These are phyloP conservation scores for Monopterus albus DNA, from an alignment of 2,113 vertebrate species.

Conservation along the genomic window DNA sequence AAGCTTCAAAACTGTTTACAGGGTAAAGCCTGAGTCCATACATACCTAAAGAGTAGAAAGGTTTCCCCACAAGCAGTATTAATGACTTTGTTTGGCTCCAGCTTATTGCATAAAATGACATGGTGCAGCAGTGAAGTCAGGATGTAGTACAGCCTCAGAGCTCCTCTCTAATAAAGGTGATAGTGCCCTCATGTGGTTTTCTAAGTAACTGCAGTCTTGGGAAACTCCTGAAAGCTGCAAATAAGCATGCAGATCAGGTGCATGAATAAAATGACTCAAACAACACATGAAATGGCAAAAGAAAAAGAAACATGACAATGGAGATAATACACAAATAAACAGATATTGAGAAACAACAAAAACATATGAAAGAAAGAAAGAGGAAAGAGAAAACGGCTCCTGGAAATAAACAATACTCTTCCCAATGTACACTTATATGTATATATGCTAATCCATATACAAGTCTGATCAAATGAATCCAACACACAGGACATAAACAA, in stretches of 20 bases:
- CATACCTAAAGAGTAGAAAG: background rate
- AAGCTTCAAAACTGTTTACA: slow-evolving; percentile 16
- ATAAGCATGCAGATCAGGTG: too few relatives aligned
- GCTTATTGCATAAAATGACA: background rate
- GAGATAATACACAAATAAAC: too few relatives aligned
- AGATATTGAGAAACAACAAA: too few relatives aligned
- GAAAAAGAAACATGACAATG: too few relatives aligned
- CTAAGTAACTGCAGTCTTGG: slow-evolving; percentile 19
- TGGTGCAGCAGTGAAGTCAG: background rate
- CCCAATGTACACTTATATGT: slow-evolving; percentile 1
- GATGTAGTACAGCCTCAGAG: background rate
- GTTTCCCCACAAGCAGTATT: background rate
- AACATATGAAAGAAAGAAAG: too few relatives aligned
- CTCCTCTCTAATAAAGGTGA: slow-evolving; percentile 1
- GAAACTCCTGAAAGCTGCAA: too few relatives aligned
- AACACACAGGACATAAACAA: background rate
- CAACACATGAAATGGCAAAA: too few relatives aligned
- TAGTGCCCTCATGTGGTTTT: slow-evolving; percentile 70
- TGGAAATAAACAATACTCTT: slow-evolving; percentile 10
- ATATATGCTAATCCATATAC: slow-evolving; percentile 6
- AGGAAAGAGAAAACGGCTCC: too few relatives aligned
- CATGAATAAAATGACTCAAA: too few relatives aligned
- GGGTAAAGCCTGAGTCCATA: background rate
- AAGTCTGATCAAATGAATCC: slow-evolving; percentile 24
- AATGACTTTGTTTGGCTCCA: slow-evolving; percentile 11